phyloP scores from a whole-genome alignment of 2,113 vertebrate species.

The Chionodraco myersi region DNA sequence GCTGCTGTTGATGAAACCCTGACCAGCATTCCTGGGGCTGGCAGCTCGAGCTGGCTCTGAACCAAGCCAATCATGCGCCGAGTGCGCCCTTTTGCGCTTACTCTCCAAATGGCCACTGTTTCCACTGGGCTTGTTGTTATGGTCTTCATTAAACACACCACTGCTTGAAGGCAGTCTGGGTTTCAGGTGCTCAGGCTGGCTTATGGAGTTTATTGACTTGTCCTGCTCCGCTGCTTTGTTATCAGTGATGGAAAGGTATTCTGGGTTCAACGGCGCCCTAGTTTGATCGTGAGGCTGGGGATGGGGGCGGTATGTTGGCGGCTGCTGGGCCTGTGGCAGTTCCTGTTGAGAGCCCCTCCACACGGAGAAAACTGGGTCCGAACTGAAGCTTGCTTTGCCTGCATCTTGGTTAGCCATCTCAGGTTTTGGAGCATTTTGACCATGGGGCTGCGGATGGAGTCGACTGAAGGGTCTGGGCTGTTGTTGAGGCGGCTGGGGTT shows the following conservation, averaged over 20 bases:
- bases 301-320: slow-evolving; percentile 48
- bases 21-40: slow-evolving; percentile 50
- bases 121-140: slow-evolving; percentile 33
- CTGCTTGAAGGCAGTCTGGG: slow-evolving; percentile 47
- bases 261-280: slow-evolving; percentile 46
- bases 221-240: slow-evolving; percentile 65
- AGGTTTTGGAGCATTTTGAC: background rate
- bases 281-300: slow-evolving; percentile 48
- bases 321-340: slow-evolving; percentile 46
- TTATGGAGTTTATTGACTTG: slow-evolving; percentile 61
- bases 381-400: slow-evolving; percentile 20
- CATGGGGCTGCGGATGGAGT: slow-evolving; percentile 22
- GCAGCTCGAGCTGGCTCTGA: slow-evolving; percentile 59
- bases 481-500: slow-evolving; percentile 56
- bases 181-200: slow-evolving; percentile 75
- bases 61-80: slow-evolving; percentile 55
- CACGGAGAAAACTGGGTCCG: slow-evolving; percentile 55
- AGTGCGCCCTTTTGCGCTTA: slow-evolving; percentile 68
- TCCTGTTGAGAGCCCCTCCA: slow-evolving; percentile 56
- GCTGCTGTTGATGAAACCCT: slow-evolving; percentile 74
- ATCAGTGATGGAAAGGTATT: slow-evolving; percentile 56
- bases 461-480: slow-evolving; percentile 46
- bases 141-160: slow-evolving; percentile 36
- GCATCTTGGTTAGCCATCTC: slow-evolving; percentile 40
- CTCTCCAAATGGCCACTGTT: slow-evolving; percentile 52